phyloP scores from a whole-genome alignment of 2,888 invertebrate genomes.

The Helleia helle region DNA sequence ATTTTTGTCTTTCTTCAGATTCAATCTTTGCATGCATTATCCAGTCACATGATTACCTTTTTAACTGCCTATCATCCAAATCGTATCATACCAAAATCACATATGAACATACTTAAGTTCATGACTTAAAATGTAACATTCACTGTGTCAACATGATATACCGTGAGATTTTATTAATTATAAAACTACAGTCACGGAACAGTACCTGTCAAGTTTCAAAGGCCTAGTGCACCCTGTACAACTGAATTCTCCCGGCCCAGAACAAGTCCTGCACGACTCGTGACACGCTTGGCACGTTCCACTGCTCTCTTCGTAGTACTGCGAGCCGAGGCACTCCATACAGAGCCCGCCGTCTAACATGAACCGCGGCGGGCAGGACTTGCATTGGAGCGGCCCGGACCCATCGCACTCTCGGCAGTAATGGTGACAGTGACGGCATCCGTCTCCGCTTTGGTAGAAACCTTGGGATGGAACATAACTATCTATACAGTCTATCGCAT shows the following conservation, averaged over 20 bases:
- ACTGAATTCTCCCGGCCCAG: conserved; percentile 79
- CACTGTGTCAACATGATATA: too few relatives aligned
- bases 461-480: conserved; percentile 40
- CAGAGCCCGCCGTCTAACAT: conserved; percentile 83
- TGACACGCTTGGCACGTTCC: conserved; percentile 81
- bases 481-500: too few relatives aligned
- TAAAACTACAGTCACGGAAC: too few relatives aligned
- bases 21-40: too few relatives aligned
- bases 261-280: conserved; percentile 76
- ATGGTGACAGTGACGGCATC: conserved; percentile 91
- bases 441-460: conserved; percentile 86
- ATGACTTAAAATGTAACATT: too few relatives aligned
- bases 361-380: conserved; percentile 80
- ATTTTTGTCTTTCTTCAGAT: too few relatives aligned
- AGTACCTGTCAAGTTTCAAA: conserved; percentile 74
- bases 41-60: too few relatives aligned
- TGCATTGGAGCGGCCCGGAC: conserved; percentile 83
- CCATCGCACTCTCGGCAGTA: conserved; percentile 91
- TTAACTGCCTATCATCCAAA: too few relatives aligned
- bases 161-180: too few relatives aligned
- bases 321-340: conserved; percentile 83
- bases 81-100: too few relatives aligned
- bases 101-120: too few relatives aligned
- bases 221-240: conserved; percentile 79
- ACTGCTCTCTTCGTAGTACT: conserved; percentile 80